A percentile compares a stretch with the other conserved stretches of the same genome.
phyloP scores from a whole-genome alignment of 2,888 invertebrate genomes.

The Hydroisotoma schaefferi region DNA sequence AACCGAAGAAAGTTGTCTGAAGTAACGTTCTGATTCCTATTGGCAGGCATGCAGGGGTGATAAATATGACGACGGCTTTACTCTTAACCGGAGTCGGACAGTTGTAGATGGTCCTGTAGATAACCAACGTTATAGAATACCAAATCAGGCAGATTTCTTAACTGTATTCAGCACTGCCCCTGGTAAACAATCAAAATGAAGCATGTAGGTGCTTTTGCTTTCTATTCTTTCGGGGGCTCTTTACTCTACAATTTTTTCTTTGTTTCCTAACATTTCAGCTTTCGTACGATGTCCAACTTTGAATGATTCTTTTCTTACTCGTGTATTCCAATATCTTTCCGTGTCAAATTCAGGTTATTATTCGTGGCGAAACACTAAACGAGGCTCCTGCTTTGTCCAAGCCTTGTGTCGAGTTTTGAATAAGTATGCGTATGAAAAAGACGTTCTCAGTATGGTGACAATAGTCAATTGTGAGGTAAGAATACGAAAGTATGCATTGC shows the following conservation, averaged over 20 bases:
- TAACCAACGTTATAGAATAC: slow-evolving; percentile 22
- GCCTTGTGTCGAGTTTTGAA: slow-evolving; percentile 57
- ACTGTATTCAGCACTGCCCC: slow-evolving; percentile 36
- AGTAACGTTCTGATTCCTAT: too few species aligned
- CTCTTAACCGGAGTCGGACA: slow-evolving; percentile 5
- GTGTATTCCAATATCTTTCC: slow-evolving; percentile 23
- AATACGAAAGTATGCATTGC: too few species aligned
- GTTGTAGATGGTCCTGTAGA: slow-evolving; percentile 18
- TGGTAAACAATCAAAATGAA: slow-evolving; percentile 28
- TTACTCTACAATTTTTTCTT: too few species aligned
- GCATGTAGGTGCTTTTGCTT: too few species aligned
- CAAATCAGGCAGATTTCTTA: slow-evolving; percentile 40
- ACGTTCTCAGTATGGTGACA: slow-evolving; percentile 56
- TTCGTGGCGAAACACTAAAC: slow-evolving; percentile 57
- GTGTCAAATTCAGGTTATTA: slow-evolving; percentile 52
- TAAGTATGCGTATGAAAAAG: slow-evolving; percentile 51
- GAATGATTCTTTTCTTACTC: slow-evolving; percentile 12
- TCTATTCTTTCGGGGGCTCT: too few species aligned
- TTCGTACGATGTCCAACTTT: not conserved
- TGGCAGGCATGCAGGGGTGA: slow-evolving; percentile 54
- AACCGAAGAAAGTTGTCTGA: not conserved
- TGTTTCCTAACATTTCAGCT: slow-evolving; percentile 14
- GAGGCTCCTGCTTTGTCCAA: slow-evolving; percentile 62
- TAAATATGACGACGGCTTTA: slow-evolving; percentile 51
- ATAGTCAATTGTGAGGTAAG: slow-evolving; percentile 52